Evolutionary conservation across 2,797 vertebrate species (phyloP).

Genomic region (Diglossa cyanea): DNA sequence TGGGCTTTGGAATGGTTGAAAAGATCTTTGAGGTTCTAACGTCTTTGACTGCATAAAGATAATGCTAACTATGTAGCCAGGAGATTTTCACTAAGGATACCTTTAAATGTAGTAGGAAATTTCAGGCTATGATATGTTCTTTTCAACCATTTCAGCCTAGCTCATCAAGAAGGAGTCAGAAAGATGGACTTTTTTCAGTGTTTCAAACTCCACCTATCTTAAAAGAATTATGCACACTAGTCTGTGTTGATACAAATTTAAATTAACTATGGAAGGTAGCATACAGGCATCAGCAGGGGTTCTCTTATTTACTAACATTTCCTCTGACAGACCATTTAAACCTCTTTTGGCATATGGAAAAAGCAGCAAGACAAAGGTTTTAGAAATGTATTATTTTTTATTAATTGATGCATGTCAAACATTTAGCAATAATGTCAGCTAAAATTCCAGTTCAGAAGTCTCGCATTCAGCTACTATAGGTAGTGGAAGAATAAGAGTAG

Average conservation of each 20-base stretch:
- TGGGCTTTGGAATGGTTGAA: not conserved
- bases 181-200: not conserved
- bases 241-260: conserved; percentile 12
- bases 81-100: not conserved
- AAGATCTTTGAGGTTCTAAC: not conserved
- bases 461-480: not conserved
- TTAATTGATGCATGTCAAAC: not conserved
- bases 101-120: not conserved
- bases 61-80: not conserved
- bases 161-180: not conserved
- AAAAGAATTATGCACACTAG: not conserved
- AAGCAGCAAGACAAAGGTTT: not conserved
- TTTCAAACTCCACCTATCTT: not conserved
- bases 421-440: not conserved
- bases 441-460: not conserved
- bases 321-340: not conserved
- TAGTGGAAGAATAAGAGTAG: not conserved
- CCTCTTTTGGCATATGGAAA: not conserved
- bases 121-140: not conserved
- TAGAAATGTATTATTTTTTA: not conserved
- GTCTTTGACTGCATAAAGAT: not conserved
- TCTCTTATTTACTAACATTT: conserved; percentile 25
- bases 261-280: not conserved
- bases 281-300: not conserved
- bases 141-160: not conserved